Percentiles rank a stretch among this genome's conserved stretches.
Evolutionary conservation across 2,888 invertebrate genomes (phyloP).

Genomic region (Cancer borealis): DNA sequence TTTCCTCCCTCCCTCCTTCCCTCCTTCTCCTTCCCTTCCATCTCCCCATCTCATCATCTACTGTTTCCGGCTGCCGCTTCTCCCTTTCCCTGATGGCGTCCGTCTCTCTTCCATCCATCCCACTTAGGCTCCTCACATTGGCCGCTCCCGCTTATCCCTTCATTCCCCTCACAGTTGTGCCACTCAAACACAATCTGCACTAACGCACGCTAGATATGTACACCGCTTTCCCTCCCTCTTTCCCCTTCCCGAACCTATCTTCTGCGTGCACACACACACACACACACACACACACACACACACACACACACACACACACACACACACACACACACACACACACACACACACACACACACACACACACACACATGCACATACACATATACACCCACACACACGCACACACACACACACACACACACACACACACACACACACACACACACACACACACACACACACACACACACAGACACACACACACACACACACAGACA

Average conservation of each 20-base stretch:
- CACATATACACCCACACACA: background rate
- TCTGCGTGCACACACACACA: background rate
- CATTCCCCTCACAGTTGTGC: conserved; percentile 23
- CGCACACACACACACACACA: conserved; percentile 2
- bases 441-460: background rate
- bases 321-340: background rate
- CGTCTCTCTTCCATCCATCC: background rate
- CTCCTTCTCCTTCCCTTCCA: background rate
- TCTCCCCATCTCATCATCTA: background rate
- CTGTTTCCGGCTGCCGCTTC: background rate
- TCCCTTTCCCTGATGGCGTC: background rate
- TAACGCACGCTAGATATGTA: background rate
- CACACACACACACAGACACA: background rate
- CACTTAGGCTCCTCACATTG: conserved; percentile 14
- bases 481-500: background rate
- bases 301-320: background rate
- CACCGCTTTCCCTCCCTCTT: background rate
- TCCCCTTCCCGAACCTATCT: background rate
- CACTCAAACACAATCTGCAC: conserved; percentile 23
- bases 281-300: background rate
- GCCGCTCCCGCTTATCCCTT: conserved; percentile 12
- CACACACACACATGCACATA: conserved; percentile 5
- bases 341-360: conserved; percentile 23
- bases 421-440: conserved; percentile 14
- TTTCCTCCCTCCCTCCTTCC: background rate